Conservation (phyloP, 1,140 invertebrate genomes). For the Dolichoris vasculosae region DNA sequence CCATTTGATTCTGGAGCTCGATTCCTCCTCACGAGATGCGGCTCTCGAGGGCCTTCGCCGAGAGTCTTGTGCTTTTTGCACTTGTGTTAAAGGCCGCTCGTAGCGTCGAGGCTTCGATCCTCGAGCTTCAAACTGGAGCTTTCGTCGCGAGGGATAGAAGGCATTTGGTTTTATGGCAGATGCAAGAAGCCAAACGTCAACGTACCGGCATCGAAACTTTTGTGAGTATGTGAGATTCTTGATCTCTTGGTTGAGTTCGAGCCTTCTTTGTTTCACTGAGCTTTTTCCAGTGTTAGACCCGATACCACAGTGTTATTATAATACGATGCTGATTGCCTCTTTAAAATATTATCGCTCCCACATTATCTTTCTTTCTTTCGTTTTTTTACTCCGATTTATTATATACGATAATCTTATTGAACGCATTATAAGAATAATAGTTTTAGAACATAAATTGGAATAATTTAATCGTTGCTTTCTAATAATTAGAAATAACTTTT, state of each 20-base stretch:
- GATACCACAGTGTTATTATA: too few relatives aligned
- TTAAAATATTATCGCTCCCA: too few relatives aligned
- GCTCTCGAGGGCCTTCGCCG: neutral
- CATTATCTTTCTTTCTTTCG: too few relatives aligned
- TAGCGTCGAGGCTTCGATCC: too few relatives aligned
- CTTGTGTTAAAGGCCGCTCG: neutral
- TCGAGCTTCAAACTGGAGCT: neutral
- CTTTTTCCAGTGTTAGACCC: neutral
- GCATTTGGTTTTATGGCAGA: slow-evolving; percentile 3
- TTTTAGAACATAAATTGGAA: too few relatives aligned
- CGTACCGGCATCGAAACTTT: slow-evolving; percentile 30
- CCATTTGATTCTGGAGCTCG: neutral
- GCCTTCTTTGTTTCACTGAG: neutral
- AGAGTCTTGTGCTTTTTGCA: neutral
- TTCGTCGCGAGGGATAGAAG: slow-evolving; percentile 17
- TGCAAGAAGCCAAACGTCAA: neutral
- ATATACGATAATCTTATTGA: too few relatives aligned
- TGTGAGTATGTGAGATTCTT: slow-evolving; percentile 15
- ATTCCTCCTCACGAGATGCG: slow-evolving; percentile 15
- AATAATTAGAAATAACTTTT: too few relatives aligned
- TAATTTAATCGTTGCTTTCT: too few relatives aligned
- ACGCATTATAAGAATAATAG: too few relatives aligned
- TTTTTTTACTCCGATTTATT: too few relatives aligned
- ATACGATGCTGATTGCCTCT: too few relatives aligned
- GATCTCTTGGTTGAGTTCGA: neutral